Base-by-base conservation (phyloP, 2,888 invertebrate species). In the Phoronis australis region DNA sequence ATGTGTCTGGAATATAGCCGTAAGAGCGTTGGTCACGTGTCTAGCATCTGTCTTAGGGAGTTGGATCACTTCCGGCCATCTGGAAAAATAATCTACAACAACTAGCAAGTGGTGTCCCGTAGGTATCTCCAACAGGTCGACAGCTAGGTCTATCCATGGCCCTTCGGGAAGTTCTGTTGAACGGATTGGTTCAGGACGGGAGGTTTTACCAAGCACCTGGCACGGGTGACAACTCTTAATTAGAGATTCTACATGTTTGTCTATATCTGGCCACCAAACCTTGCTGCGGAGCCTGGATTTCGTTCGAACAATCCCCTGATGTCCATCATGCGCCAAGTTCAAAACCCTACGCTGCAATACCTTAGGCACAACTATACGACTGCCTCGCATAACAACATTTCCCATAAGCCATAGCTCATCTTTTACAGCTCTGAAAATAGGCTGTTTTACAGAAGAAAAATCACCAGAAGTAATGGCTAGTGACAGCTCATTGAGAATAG, bases 381-480 rank as follows among this genome's bases (percentile, higher is more conserved):
- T 48, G 18, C 50, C 50, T 18, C 50, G 39, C 21, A 50, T 37
- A 15, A 50, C 12, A 2, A 50, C 6, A 3, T 50, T 46, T 35
- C 50, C 50, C 1, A 50, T 20, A 4, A 35, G 37, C 40, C 46
- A 50, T 18, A 50, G 37, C 12, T 50, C 41, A 9, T 37, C 23
- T 4, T 18, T 23, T 2, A 43, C 42, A 24, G 43, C 23, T 3
- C 43, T 40, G 12, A 25, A 2, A 20, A 40, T 35, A 5, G 41
- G 23, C 26, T 40, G 25, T n/a, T 45, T 42, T 1, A 37, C 37
- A 9, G 42, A 47, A 1, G 49, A 48, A 2, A 51, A 35, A 2
- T 55, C 39, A 12, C 45, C 47, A 3, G 56, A 37, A 5, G 58
- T 52, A 22, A 57, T 55, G 1, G 52, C 45, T 4, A 57, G 27